Evolutionary conservation across 2,113 vertebrate species (phyloP), one percentile per base, ranked within the genome.

Genomic region (Corythaeola cristata): DNA sequence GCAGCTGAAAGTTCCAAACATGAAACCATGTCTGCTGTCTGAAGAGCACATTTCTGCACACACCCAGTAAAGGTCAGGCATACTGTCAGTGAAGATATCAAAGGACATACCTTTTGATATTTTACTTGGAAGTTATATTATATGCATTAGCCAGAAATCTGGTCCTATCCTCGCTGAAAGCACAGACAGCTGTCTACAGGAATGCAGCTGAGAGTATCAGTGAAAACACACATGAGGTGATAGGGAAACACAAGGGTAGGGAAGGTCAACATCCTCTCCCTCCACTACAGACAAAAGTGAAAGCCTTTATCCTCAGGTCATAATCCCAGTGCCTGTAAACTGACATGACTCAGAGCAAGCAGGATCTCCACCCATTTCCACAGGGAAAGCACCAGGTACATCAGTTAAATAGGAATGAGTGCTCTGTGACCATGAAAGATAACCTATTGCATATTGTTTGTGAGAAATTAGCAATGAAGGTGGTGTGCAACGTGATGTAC

Each of bases 111-210:
- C 50, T 93, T 93, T 69, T 69, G 41, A 55, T 97, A 90, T 97
- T 97, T 97, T 96, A 14, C n/a, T 97, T 96, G 96, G 96, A 97
- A 83, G 63, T 73, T 68, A 11, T 76, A 69, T 13, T 60, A 30
- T n/a, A 69, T 30, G 5, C 12, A 23, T 9, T 28, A 91, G 94
- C 91, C 96, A 96, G 91, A 85, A 95, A 88, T 59, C 37, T 56
- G 59, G 81, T 88, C 67, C 71, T 93, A 49, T 76, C 66, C 91
- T 79, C 69, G 58, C 56, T 53, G 60, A 94, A 96, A 95, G 28
- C 72, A 82, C 60, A 71, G 75, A 71, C 92, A 95, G 49, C 69
- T 95, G 94, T 67, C 53, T 88, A 28, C 76, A 90, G 96, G 89
- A 95, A 96, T 93, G 91, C n/a, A 69, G 62, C 33, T 33, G 50